These are phyloP conservation scores for Dromas ardeola DNA, from an alignment of 2,113 vertebrate genomes.

Conservation along the genomic window DNA sequence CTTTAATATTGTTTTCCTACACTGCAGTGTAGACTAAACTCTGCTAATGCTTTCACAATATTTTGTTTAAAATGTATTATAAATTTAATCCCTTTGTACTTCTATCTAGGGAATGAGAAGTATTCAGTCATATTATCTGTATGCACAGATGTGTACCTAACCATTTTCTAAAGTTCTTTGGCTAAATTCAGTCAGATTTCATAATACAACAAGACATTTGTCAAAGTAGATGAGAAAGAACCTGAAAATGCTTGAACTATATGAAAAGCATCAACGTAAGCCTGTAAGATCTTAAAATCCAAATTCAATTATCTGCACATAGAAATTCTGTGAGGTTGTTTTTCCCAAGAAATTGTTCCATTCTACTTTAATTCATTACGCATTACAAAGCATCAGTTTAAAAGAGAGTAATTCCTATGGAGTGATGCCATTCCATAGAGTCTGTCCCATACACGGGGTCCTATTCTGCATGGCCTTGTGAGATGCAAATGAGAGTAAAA, in stretches of 20 bases:
- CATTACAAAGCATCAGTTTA: not conserved
- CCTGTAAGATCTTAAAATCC: not conserved
- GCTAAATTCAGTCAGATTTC: not conserved
- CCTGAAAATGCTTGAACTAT: not conserved
- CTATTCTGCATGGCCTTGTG: not conserved
- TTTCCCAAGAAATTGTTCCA: not conserved
- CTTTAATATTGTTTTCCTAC: not conserved
- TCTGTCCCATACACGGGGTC: not conserved
- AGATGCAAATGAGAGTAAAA: not conserved
- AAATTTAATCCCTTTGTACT: not conserved
- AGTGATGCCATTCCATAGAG: not conserved
- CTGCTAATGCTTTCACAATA: not conserved
- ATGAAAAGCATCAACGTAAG: not conserved
- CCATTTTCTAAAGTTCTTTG: not conserved
- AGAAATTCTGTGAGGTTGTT: not conserved
- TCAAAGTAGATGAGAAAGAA: not conserved
- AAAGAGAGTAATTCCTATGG: not conserved
- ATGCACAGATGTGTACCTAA: fast-evolving
- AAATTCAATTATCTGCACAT: not conserved
- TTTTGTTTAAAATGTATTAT: not conserved
- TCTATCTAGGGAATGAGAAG: not conserved
- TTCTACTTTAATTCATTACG: not conserved
- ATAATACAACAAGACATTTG: not conserved
- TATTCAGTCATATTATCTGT: not conserved
- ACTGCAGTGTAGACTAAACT: not conserved